Conservation (phyloP, 1,140 invertebrate genomes). For the Lepidurus arcticus region DNA sequence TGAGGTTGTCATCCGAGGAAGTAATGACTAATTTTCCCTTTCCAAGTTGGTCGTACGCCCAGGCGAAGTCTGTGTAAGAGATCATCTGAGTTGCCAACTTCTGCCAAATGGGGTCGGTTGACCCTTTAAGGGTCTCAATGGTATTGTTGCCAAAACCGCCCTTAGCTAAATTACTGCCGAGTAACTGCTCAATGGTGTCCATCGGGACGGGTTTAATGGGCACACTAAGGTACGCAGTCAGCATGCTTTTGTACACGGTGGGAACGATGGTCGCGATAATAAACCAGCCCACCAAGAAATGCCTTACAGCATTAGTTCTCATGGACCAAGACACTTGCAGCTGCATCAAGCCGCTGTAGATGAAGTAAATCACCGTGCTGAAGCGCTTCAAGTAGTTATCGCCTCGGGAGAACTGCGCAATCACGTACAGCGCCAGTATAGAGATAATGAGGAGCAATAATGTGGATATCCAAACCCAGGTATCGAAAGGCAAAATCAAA, state of each 20-base stretch:
- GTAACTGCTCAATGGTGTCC: constrained; percentile 28
- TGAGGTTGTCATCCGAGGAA: constrained; percentile 3
- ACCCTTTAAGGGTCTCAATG: constrained; percentile 20
- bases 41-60: background rate
- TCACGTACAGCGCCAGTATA: background rate
- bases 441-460: background rate
- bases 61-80: background rate
- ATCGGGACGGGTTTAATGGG: constrained; percentile 25
- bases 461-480: constrained; percentile 24
- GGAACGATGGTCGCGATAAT: constrained; percentile 28
- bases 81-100: constrained; percentile 22
- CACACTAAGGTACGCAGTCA: constrained; percentile 27
- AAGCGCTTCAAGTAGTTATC: background rate
- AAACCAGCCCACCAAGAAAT: constrained; percentile 29
- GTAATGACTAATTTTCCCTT: constrained; percentile 1
- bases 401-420: background rate
- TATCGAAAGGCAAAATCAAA: constrained; percentile 63
- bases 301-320: background rate
- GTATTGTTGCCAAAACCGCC: background rate
- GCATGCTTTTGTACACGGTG: constrained; percentile 27
- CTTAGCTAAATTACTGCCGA: constrained; percentile 26
- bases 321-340: constrained; percentile 25
- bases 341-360: constrained; percentile 23
- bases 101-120: constrained; percentile 11
- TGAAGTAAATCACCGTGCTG: constrained; percentile 24